These are phyloP conservation scores for Polyommatus iphigenia DNA, from an alignment of 2,888 invertebrate genomes.

Conservation along the genomic window DNA sequence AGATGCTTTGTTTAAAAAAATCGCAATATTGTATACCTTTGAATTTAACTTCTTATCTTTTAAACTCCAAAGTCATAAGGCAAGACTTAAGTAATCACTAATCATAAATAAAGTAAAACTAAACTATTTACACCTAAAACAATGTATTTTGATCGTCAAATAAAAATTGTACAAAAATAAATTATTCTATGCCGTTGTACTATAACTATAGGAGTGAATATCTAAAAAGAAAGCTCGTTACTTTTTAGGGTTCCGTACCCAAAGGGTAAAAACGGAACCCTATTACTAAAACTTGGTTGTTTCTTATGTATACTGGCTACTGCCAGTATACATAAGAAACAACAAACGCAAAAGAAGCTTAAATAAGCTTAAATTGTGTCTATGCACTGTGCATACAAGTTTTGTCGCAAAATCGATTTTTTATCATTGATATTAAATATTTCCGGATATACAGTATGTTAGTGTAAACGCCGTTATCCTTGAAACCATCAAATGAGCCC, in stretches of 20 bases:
- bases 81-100: constrained; percentile 42
- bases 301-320: no score
- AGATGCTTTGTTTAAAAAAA: background rate
- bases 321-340: no score
- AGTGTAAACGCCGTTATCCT: no score
- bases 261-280: no score
- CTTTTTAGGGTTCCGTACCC: background rate
- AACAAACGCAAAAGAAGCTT: no score
- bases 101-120: constrained; percentile 41
- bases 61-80: constrained; percentile 29
- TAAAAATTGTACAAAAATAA: constrained; percentile 48
- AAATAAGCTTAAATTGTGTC: no score
- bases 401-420: no score
- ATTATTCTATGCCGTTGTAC: constrained; percentile 45
- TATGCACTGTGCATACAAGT: no score
- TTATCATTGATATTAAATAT: no score
- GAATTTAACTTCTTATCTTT: background rate
- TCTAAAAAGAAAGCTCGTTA: background rate
- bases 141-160: constrained; percentile 35
- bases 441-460: no score
- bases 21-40: background rate
- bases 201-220: constrained; percentile 7
- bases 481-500: no score
- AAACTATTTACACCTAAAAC: constrained; percentile 40
- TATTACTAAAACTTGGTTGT: no score